A percentile compares a stretch with the other conserved stretches of the same genome.
Conservation (phyloP, 2,888 invertebrate genomes). For the Crocallis elinguaria region DNA sequence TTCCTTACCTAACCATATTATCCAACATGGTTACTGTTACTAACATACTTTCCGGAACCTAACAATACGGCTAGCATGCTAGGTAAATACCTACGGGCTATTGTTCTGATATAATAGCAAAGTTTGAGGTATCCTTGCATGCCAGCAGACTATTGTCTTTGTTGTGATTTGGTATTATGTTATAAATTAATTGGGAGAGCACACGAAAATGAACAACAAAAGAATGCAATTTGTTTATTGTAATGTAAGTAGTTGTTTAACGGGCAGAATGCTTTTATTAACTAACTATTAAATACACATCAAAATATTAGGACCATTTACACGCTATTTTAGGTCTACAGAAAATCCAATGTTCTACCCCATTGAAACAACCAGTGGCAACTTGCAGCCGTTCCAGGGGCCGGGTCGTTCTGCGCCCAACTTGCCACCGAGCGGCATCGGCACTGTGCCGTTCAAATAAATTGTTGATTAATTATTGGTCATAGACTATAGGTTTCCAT, state of each 20-base stretch:
- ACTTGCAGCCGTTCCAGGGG: too few relatives aligned
- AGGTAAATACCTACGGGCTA: constrained; percentile 17
- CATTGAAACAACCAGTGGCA: too few relatives aligned
- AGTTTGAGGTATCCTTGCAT: constrained; percentile 23
- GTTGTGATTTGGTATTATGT: constrained; percentile 5
- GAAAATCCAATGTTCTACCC: too few relatives aligned
- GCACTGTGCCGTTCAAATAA: too few relatives aligned
- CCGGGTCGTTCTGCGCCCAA: too few relatives aligned
- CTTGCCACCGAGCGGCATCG: too few relatives aligned
- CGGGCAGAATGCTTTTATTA: too few relatives aligned
- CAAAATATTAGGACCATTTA: too few relatives aligned
- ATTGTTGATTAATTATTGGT: too few relatives aligned
- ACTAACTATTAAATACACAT: background rate
- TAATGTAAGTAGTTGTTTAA: background rate
- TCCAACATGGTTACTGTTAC: background rate
- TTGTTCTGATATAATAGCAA: constrained; percentile 16
- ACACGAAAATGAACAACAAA: background rate
- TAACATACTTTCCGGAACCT: constrained; percentile 20
- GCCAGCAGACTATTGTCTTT: constrained; percentile 18
- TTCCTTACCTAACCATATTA: constrained; percentile 9
- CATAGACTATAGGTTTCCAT: too few relatives aligned
- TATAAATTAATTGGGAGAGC: constrained; percentile 4
- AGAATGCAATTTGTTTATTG: background rate
- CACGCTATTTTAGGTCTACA: too few relatives aligned
- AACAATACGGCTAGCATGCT: constrained; percentile 21